Evolutionary conservation across 2,797 vertebrate genomes (phyloP).

Genomic region (Darevskia mixta): DNA sequence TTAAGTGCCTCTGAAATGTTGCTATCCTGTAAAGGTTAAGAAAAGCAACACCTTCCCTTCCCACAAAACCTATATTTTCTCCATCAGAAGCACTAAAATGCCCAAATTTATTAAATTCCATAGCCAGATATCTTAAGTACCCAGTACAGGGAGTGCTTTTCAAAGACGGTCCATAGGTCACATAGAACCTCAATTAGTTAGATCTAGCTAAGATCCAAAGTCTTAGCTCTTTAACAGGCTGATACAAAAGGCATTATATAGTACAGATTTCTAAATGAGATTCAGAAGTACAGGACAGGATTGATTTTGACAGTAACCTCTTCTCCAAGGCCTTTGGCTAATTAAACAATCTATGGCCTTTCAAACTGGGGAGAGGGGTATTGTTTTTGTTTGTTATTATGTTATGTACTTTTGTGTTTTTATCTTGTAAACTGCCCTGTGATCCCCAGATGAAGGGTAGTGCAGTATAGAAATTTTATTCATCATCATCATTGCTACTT

Average conservation of each 20-base stretch:
- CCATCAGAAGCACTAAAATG: background rate
- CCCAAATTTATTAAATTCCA: background rate
- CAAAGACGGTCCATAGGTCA: background rate
- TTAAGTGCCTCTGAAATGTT: background rate
- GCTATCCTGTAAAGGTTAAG: background rate
- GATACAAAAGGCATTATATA: background rate
- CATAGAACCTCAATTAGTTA: background rate
- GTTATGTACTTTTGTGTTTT: too few relatives aligned
- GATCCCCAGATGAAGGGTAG: too few relatives aligned
- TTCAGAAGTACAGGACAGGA: too few relatives aligned
- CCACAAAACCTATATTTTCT: background rate
- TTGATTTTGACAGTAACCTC: too few relatives aligned
- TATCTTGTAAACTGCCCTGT: too few relatives aligned
- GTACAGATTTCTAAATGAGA: background rate
- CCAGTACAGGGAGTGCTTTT: background rate
- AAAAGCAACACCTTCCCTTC: background rate
- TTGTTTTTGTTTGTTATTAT: too few relatives aligned
- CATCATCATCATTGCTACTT: too few relatives aligned
- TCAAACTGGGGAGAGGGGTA: too few relatives aligned
- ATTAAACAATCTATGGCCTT: too few relatives aligned
- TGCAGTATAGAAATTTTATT: too few relatives aligned
- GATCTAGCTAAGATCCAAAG: background rate
- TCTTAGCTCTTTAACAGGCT: background rate
- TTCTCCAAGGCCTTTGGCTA: too few relatives aligned
- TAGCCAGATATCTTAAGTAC: background rate